Evolutionary conservation across 2,888 invertebrate genomes (phyloP), one percentile per base, ranked within the genome.

Genomic region (Tryphoninae sp.): DNA sequence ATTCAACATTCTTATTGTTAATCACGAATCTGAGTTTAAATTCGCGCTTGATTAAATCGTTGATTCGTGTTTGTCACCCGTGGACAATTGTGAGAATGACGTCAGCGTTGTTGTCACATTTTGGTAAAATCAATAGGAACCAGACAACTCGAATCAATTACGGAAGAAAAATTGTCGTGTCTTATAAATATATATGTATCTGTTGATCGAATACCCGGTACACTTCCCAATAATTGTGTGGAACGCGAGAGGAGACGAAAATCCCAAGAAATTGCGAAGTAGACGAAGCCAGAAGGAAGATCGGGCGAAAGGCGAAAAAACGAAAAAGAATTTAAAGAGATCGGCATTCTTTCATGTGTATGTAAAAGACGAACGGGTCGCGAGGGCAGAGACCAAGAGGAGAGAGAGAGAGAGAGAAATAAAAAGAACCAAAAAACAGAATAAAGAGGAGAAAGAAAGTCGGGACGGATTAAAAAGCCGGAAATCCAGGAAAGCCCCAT

Each of bases 401-500:
- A 84, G 79, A 74, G 59, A 82, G 78, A 74, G 62, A 51, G 64
- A 80, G 75, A 80, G 49, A 73, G 77, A 82, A 79, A 68, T 74
- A 78, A 77, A 33, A 33, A 33, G 26, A 26, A 26, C 69, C 80
- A 76, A 85, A 83, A 79, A 71, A 83, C 19, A 55, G 51, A 69
- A 9, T 3, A 59, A 49, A 53, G 58, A 26, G 19, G 16, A 42
- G 53, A 53, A 76, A 55, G 64, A 59, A 72, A 33, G 82, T 72
- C 84, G 81, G 83, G 85, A 53, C 45, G 80, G 84, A 86, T 86
- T 84, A 81, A 86, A 86, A 86, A 88, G 85, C 86, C 88, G 88
- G 87, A 89, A 89, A 88, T 89, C 89, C 88, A 86, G 86, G 89
- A 89, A 90, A 84, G 82, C 82, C 22, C 61, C 81, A 62, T 78